Conservation (phyloP, 1,140 invertebrate genomes). For the Dryas iulia region DNA sequence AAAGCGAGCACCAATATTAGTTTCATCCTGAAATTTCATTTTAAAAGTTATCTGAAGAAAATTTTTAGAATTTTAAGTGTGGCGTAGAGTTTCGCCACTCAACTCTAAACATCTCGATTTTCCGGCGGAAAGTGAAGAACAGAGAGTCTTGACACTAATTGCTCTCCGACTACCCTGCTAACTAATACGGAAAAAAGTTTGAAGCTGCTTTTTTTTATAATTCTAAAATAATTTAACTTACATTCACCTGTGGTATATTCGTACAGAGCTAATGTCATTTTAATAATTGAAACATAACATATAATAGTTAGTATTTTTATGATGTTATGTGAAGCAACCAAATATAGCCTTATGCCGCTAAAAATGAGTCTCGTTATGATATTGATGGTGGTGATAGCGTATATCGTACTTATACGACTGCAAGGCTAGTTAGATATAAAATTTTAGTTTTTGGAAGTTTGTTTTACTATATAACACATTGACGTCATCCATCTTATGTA, state of each 20-base stretch:
- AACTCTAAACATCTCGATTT: too few species aligned
- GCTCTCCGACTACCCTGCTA: too few species aligned
- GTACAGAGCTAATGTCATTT: conserved; percentile 4
- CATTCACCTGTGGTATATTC: not conserved
- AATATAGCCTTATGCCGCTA: not conserved
- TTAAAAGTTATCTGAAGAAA: not conserved
- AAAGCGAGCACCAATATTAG: conserved; percentile 23
- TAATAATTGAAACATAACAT: conserved; percentile 6
- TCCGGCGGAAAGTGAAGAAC: too few species aligned
- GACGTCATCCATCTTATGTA: too few species aligned
- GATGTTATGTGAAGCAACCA: not conserved
- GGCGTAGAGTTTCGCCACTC: too few species aligned
- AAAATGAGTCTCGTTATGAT: conserved; percentile 13
- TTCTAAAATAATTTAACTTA: not conserved
- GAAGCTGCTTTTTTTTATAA: too few species aligned
- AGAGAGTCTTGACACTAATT: too few species aligned
- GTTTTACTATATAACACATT: too few species aligned
- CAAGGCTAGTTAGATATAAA: not conserved
- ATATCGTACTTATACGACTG: not conserved
- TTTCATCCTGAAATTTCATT: conserved; percentile 31
- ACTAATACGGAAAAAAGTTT: too few species aligned
- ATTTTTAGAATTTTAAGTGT: too few species aligned
- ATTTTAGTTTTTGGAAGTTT: conserved; percentile 1
- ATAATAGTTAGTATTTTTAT: not conserved
- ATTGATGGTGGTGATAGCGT: not conserved